These are phyloP conservation scores for Apotomis betuletana DNA, from an alignment of 2,888 invertebrate species.

Conservation along the genomic window DNA sequence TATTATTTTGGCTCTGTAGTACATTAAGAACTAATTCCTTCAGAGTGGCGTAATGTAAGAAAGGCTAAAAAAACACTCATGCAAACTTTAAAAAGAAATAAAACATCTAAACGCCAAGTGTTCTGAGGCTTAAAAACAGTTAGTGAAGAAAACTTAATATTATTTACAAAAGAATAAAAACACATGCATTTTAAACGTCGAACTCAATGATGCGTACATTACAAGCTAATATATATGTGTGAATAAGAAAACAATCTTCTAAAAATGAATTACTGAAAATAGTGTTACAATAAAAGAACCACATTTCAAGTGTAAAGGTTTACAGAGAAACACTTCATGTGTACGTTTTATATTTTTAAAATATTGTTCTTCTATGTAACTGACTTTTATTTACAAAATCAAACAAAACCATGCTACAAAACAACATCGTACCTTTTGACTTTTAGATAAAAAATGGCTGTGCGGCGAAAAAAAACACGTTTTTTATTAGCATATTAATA, in stretches of 20 bases:
- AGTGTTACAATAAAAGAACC: conserved; percentile 21
- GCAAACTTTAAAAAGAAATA: neutral
- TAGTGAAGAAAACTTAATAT: conserved; percentile 43
- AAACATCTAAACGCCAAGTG: conserved; percentile 9
- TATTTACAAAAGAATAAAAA: conserved; percentile 38
- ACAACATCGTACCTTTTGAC: conserved; percentile 58
- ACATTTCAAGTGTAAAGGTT: neutral
- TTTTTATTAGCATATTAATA: conserved; percentile 73
- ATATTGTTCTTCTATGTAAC: conserved; percentile 38
- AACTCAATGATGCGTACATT: conserved; percentile 38
- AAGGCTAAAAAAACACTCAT: neutral
- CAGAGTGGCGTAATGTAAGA: neutral
- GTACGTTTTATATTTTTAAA: conserved; percentile 1
- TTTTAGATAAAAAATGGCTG: conserved; percentile 25
- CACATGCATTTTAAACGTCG: conserved; percentile 50
- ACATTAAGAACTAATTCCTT: neutral
- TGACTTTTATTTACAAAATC: conserved; percentile 44
- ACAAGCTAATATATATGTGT: conserved; percentile 71
- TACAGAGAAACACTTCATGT: conserved; percentile 30
- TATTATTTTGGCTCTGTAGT: no score
- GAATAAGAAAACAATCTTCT: conserved; percentile 53
- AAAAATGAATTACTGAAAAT: neutral
- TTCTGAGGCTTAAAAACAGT: conserved; percentile 9
- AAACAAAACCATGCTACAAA: conserved; percentile 67
- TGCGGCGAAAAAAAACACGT: conserved; percentile 56